A percentile compares a stretch with the other conserved stretches of the same genome.
phyloP scores from a whole-genome alignment of 2,888 invertebrate genomes.

The Lasioglossum villosulum region DNA sequence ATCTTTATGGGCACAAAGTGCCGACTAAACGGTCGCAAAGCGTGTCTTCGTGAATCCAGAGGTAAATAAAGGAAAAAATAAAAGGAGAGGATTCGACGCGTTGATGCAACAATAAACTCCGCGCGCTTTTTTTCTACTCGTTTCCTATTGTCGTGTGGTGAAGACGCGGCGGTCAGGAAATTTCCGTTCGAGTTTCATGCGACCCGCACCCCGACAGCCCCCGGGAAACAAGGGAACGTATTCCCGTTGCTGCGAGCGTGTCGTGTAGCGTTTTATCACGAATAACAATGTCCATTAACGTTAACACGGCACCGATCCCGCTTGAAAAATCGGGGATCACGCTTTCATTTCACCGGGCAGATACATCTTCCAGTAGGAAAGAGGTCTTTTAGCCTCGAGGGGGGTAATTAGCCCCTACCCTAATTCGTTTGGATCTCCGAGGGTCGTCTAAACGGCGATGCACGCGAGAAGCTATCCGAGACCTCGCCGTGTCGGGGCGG shows the following conservation, averaged over 20 bases:
- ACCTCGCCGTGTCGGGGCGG: slow-evolving; percentile 31
- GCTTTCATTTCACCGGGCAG: slow-evolving; percentile 10
- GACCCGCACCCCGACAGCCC: background rate
- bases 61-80: background rate
- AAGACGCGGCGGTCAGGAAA: background rate
- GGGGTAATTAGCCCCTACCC: slow-evolving; percentile 32
- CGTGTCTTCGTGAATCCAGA: background rate
- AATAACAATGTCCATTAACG: slow-evolving; percentile 25
- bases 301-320: background rate
- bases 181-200: background rate
- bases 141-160: background rate
- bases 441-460: slow-evolving; percentile 27
- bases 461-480: slow-evolving; percentile 6
- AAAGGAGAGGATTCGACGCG: background rate
- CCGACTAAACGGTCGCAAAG: background rate
- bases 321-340: background rate
- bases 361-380: background rate
- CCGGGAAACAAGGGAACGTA: slow-evolving; percentile 20
- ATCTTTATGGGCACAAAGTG: slow-evolving; percentile 30
- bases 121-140: background rate
- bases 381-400: slow-evolving; percentile 12
- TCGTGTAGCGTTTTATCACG: slow-evolving; percentile 4
- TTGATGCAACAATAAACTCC: background rate
- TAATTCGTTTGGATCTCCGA: slow-evolving; percentile 16
- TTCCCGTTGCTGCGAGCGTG: background rate